Base-by-base conservation (phyloP, 2,113 vertebrate species). In the Mesoclemmys tuberculata region DNA sequence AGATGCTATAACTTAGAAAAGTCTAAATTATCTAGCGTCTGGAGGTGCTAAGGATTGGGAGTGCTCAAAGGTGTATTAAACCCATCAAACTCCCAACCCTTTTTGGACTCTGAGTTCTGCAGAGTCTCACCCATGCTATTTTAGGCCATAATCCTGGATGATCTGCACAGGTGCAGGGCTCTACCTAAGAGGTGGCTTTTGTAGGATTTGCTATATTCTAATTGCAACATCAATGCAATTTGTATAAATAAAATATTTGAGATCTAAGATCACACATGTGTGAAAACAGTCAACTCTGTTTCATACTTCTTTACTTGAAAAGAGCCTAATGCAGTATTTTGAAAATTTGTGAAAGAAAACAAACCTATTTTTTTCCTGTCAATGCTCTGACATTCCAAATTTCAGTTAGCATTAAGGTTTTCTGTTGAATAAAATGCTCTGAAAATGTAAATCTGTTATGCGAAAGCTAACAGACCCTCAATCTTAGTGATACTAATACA, bases 361-460 rank as follows among this genome's bases (percentile, higher is more conserved):
- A 41, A 75, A 75, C 12, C 11, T 44, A 44, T 77, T 44, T 1
- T 31, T 51, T 92, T 84, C 26, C 3, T 2, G 54, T 87, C 14
- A 31, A 54, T 93, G 51, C 14, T 89, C 87, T 51, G 56, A 3
- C 87, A 48, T 48, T 88, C 16, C 54, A 87, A 5, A 10, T 6
- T 81, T 94, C 87, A 41, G 81, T 79, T 41, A 77, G n/a, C 78
- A 96, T 58, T 21, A 68, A 6, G 0, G 0, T 83, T 83, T 12
- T 96, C 83, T 88, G 52, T 49, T 86, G 74, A 78, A 61, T 68
- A 95, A 82, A 92, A 68, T 58, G 41, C 93, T 93, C 82, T 90
- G 27, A 94, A 95, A 94, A 80, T 41, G 77, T 75, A 88, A 90
- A 54, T 58, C 31, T 92, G 48, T 90, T 84, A 19, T 91, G 51